Percentiles rank a stretch among this genome's conserved stretches.
Conservation (phyloP, 2,888 invertebrate species). For the Cerastis rubricosa region DNA sequence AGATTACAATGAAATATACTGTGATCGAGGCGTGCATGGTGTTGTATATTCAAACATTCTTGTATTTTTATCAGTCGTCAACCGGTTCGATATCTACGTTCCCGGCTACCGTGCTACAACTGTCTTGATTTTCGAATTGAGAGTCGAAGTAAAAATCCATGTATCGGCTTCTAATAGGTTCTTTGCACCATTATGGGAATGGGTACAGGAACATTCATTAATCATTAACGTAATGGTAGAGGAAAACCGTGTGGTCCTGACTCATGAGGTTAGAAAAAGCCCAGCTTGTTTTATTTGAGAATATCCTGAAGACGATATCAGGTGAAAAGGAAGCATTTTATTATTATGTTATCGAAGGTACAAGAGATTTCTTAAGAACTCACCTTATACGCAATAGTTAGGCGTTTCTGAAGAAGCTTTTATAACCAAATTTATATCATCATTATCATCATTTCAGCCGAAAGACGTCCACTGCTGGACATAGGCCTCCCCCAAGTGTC, state of each 20-base stretch:
- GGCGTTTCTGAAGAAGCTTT: neutral
- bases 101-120: conserved; percentile 63
- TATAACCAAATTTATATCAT: no score
- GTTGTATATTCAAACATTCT: conserved; percentile 55
- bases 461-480: no score
- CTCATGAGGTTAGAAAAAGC: neutral
- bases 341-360: neutral
- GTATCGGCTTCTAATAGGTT: conserved; percentile 49
- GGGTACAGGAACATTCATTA: conserved; percentile 45
- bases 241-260: conserved; percentile 17
- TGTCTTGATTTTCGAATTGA: conserved; percentile 46
- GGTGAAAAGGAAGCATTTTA: neutral
- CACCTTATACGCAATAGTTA: neutral
- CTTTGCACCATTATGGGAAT: conserved; percentile 36
- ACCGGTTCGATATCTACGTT: conserved; percentile 64
- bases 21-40: conserved; percentile 59
- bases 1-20: conserved; percentile 82
- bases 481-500: no score
- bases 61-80: conserved; percentile 63
- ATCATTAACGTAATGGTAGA: conserved; percentile 45
- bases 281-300: conserved; percentile 8
- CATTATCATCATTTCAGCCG: no score
- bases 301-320: neutral
- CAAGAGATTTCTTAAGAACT: neutral
- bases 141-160: conserved; percentile 49